phyloP scores from a whole-genome alignment of 30 jellyfish, hydroid and myxozoan species.

The Chrysaora quinquecirrha region DNA sequence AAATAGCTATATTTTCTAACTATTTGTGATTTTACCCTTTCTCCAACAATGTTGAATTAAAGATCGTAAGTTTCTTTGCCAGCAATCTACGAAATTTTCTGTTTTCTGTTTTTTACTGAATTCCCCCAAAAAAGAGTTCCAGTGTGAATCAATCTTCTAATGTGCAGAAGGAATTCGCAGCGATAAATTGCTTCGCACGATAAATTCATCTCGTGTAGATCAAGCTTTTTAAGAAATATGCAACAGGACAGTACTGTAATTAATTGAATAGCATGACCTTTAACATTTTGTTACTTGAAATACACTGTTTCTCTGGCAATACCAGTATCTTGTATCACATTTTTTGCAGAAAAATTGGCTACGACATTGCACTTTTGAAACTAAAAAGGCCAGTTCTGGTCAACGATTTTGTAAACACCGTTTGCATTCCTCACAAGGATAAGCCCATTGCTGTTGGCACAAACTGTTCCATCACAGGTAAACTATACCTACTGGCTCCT shows the following conservation, averaged over 20 bases:
- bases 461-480: conserved; percentile 61
- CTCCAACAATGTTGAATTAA: no score
- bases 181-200: background rate
- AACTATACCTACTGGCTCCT: no score
- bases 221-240: background rate
- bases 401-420: conserved; percentile 26
- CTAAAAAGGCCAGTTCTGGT: conserved; percentile 21
- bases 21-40: no score
- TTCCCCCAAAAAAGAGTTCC: no score
- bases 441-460: conserved; percentile 27
- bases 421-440: conserved; percentile 34
- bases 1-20: no score
- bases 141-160: no score
- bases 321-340: background rate
- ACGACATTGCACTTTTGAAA: conserved; percentile 49
- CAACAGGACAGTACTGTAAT: background rate
- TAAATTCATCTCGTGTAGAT: background rate
- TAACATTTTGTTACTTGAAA: no score
- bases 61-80: no score
- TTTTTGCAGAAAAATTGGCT: conserved; percentile 4
- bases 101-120: no score
- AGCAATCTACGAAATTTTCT: no score
- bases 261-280: background rate
- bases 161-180: background rate
- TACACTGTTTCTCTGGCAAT: no score